Percentiles rank a stretch among this genome's conserved stretches.
Evolutionary conservation across 2,888 invertebrate genomes (phyloP).

Genomic region (Eilema griseolum): DNA sequence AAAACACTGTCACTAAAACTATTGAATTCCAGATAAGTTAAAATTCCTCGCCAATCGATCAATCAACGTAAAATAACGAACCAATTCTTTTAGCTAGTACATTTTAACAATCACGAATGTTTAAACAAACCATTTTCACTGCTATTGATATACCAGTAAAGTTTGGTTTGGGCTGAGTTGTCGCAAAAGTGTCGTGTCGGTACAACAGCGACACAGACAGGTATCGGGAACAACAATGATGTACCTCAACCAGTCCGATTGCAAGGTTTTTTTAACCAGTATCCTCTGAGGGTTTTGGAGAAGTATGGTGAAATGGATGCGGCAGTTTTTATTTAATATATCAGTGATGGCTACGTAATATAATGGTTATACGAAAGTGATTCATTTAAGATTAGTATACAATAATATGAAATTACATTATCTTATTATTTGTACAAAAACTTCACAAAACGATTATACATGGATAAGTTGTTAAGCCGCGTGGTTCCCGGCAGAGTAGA

Average conservation of each 20-base stretch:
- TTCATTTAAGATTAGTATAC: too few relatives aligned
- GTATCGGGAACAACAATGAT: constrained; percentile 78
- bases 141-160: constrained; percentile 31
- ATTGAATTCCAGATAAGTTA: constrained; percentile 10
- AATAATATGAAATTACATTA: too few relatives aligned
- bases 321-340: constrained; percentile 11
- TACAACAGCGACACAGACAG: constrained; percentile 66
- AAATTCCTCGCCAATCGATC: constrained; percentile 36
- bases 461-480: too few relatives aligned
- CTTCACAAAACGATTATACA: too few relatives aligned
- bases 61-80: constrained; percentile 51
- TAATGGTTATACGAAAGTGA: too few relatives aligned
- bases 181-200: constrained; percentile 54
- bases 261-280: constrained; percentile 76
- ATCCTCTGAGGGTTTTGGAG: constrained; percentile 59
- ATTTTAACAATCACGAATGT: constrained; percentile 42
- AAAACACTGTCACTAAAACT: not conserved
- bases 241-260: constrained; percentile 78
- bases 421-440: too few relatives aligned
- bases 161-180: constrained; percentile 48
- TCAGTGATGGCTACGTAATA: too few relatives aligned
- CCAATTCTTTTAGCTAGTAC: constrained; percentile 47
- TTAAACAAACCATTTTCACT: constrained; percentile 25
- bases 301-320: constrained; percentile 36
- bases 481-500: too few relatives aligned